phyloP scores from a whole-genome alignment of 2,113 vertebrate genomes.

The Mirounga angustirostris region DNA sequence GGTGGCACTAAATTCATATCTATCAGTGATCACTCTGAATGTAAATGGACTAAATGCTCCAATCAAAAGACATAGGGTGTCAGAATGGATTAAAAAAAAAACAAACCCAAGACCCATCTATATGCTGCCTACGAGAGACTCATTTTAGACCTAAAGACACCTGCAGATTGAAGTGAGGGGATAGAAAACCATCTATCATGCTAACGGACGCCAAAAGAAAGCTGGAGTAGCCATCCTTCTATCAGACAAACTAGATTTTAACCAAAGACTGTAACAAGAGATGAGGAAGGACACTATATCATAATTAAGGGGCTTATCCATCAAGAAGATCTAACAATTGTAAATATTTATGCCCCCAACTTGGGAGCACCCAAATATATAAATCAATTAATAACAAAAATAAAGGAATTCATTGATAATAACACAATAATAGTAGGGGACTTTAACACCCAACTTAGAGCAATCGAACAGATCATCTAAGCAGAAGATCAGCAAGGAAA shows the following conservation, averaged over 20 bases:
- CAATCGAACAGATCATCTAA: not conserved
- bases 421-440: not conserved
- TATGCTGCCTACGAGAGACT: not conserved
- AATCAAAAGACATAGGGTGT: not conserved
- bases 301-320: not conserved
- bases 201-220: not conserved
- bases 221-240: not conserved
- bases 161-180: not conserved
- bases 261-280: not conserved
- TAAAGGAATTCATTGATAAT: not conserved
- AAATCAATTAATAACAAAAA: not conserved
- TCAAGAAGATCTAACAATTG: not conserved
- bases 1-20: not conserved
- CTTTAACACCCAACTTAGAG: not conserved
- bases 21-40: not conserved
- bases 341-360: not conserved
- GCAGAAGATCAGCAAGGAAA: not conserved
- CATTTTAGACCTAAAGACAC: not conserved
- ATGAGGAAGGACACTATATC: not conserved
- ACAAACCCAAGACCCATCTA: not conserved
- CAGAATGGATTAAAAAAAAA: not conserved
- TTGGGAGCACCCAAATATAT: not conserved
- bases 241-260: not conserved
- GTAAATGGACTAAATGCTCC: not conserved
- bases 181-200: not conserved